Evolutionary conservation across 37 sponge, comb jelly and placozoan species (phyloP).

Genomic region (Haliclona indistincta): DNA sequence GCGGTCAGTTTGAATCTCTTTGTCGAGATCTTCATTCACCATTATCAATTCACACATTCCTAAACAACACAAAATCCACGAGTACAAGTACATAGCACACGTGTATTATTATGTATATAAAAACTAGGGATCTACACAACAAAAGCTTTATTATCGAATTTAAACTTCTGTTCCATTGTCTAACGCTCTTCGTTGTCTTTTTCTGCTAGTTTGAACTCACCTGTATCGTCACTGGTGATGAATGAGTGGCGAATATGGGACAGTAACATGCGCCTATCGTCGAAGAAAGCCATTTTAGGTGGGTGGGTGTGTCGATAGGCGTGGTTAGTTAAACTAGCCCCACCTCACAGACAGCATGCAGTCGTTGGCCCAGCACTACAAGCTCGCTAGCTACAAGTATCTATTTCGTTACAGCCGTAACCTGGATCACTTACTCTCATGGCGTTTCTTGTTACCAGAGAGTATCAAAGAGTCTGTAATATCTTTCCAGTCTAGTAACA

Average conservation of each 20-base stretch:
- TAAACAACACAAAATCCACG: slow-evolving; percentile 7
- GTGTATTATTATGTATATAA: too few relatives aligned
- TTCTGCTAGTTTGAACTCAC: too few relatives aligned
- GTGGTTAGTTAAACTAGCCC: too few relatives aligned
- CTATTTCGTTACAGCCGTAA: slow-evolving; percentile 42
- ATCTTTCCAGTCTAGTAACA: not conserved
- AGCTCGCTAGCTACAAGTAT: too few relatives aligned
- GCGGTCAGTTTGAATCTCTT: slow-evolving; percentile 68
- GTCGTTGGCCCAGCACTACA: too few relatives aligned
- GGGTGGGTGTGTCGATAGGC: too few relatives aligned
- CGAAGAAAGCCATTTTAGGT: slow-evolving; percentile 83
- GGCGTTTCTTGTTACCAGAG: slow-evolving; percentile 36
- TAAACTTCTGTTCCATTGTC: too few relatives aligned
- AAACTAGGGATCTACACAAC: not conserved
- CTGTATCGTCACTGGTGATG: slow-evolving; percentile 85
- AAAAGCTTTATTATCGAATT: too few relatives aligned
- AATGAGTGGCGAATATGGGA: slow-evolving; percentile 82
- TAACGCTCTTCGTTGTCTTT: too few relatives aligned
- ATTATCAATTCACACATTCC: slow-evolving; percentile 83
- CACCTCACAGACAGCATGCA: too few relatives aligned
- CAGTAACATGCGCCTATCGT: slow-evolving; percentile 53
- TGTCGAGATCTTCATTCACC: slow-evolving; percentile 83
- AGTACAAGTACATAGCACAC: too few relatives aligned
- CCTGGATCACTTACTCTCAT: slow-evolving; percentile 48
- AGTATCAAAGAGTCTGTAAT: slow-evolving; percentile 31